A percentile compares a stretch with the other conserved stretches of the same genome.
Evolutionary conservation across 2,888 invertebrate species (phyloP).

Genomic region (Drosophila helvetica): DNA sequence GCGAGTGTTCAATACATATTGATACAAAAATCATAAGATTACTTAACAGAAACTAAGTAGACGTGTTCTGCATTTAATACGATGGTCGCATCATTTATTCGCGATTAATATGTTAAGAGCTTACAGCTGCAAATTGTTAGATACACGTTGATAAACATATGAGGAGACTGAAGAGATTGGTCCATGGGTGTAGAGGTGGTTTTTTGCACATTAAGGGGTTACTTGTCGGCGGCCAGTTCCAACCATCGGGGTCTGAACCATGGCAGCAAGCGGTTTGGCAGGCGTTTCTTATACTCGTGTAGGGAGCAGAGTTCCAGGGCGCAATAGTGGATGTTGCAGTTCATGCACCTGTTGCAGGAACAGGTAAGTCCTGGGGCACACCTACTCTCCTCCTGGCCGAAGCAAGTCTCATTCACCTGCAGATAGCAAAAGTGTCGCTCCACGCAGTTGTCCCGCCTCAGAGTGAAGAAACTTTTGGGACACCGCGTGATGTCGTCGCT

Average conservation of each 20-base stretch:
- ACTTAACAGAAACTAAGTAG: too few relatives aligned
- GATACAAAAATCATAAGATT: too few relatives aligned
- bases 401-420: conserved; percentile 7
- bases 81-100: conserved; percentile 13
- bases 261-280: conserved; percentile 1
- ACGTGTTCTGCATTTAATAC: neutral
- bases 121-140: neutral
- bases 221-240: neutral
- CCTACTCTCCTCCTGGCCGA: neutral
- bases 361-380: conserved; percentile 12
- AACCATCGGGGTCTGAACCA: conserved; percentile 17
- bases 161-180: neutral
- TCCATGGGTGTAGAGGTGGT: neutral
- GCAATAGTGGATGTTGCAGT: conserved; percentile 7
- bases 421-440: conserved; percentile 4
- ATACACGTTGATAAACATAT: neutral
- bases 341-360: conserved; percentile 8
- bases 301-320: neutral
- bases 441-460: neutral
- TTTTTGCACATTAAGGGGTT: neutral
- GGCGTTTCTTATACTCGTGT: neutral
- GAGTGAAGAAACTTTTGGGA: conserved; percentile 11
- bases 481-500: neutral
- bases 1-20: too few relatives aligned
- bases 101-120: conserved; percentile 5